phyloP scores from a whole-genome alignment of 2,888 invertebrate species.

The Ochlodes sylvanus region DNA sequence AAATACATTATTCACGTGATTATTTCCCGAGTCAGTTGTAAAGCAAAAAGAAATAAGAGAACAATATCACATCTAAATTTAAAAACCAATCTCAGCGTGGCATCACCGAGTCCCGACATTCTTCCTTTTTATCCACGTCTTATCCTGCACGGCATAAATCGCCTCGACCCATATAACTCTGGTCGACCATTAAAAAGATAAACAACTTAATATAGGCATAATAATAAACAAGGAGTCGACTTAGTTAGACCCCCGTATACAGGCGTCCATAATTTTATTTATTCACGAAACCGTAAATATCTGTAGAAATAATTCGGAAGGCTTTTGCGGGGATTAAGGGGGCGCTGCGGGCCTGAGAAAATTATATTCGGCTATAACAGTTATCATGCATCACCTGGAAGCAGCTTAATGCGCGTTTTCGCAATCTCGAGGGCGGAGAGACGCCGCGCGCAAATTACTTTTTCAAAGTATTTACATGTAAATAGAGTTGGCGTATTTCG shows the following conservation, averaged over 20 bases:
- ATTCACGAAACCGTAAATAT: slow-evolving; percentile 84
- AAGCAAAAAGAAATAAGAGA: slow-evolving; percentile 58
- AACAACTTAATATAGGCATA: slow-evolving; percentile 84
- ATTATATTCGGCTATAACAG: slow-evolving; percentile 85
- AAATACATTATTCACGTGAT: slow-evolving; percentile 32
- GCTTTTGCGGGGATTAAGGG: slow-evolving; percentile 84
- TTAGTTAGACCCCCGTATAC: slow-evolving; percentile 73
- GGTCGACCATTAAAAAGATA: slow-evolving; percentile 81
- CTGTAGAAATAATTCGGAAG: slow-evolving; percentile 82
- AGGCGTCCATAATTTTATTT: slow-evolving; percentile 82
- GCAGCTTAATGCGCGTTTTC: slow-evolving; percentile 83
- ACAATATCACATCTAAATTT: slow-evolving; percentile 80
- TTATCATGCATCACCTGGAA: slow-evolving; percentile 85
- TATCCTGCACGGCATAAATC: slow-evolving; percentile 80
- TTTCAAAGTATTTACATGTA: slow-evolving; percentile 85
- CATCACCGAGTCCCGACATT: slow-evolving; percentile 72
- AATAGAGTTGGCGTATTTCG: slow-evolving; percentile 73
- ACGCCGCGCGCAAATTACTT: slow-evolving; percentile 81
- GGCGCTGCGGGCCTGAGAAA: slow-evolving; percentile 81
- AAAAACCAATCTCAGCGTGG: slow-evolving; percentile 78
- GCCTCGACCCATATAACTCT: slow-evolving; percentile 80
- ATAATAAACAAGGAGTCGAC: slow-evolving; percentile 80
- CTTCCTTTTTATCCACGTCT: slow-evolving; percentile 72
- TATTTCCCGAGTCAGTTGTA: slow-evolving; percentile 33
- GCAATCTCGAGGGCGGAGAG: slow-evolving; percentile 83